Evolutionary conservation across 2,888 invertebrate genomes (phyloP).

Genomic region (Drosophila suboccidentalis): DNA sequence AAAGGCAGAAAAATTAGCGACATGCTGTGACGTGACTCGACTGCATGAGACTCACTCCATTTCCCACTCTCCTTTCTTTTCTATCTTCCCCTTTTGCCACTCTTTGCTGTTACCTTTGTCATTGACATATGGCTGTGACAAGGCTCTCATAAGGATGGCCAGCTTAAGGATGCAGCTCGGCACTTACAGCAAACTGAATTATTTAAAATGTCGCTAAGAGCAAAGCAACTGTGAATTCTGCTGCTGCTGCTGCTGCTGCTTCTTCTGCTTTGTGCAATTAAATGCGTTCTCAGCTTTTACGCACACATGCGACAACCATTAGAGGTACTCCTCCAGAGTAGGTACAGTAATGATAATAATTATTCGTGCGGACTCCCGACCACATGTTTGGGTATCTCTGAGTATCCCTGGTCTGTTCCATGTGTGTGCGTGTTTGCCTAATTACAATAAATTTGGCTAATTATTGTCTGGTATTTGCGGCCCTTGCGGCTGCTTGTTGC

Average conservation of each 20-base stretch:
- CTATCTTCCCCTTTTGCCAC: background rate
- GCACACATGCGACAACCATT: slow-evolving; percentile 72
- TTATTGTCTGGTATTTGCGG: slow-evolving; percentile 74
- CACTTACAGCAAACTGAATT: slow-evolving; percentile 72
- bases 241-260: background rate
- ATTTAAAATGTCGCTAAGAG: slow-evolving; percentile 78
- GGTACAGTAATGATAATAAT: slow-evolving; percentile 69
- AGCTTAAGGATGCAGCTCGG: slow-evolving; percentile 53
- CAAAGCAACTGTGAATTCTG: slow-evolving; percentile 56
- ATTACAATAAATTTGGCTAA: slow-evolving; percentile 83
- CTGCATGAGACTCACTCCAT: slow-evolving; percentile 53
- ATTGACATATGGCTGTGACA: slow-evolving; percentile 61
- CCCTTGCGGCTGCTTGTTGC: slow-evolving; percentile 23
- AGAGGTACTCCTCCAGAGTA: background rate
- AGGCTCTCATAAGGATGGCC: slow-evolving; percentile 18
- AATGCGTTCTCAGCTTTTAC: slow-evolving; percentile 71
- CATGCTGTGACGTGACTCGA: slow-evolving; percentile 77
- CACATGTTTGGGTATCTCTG: slow-evolving; percentile 37
- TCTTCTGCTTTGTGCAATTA: slow-evolving; percentile 76
- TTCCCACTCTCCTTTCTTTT: background rate
- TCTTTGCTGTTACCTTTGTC: slow-evolving; percentile 15
- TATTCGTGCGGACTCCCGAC: slow-evolving; percentile 43
- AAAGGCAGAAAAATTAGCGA: slow-evolving; percentile 75
- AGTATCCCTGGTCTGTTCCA: slow-evolving; percentile 8
- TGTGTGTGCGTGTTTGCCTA: slow-evolving; percentile 78